Conservation (phyloP, 1,140 invertebrate species). For the Camponotus pennsylvanicus region DNA sequence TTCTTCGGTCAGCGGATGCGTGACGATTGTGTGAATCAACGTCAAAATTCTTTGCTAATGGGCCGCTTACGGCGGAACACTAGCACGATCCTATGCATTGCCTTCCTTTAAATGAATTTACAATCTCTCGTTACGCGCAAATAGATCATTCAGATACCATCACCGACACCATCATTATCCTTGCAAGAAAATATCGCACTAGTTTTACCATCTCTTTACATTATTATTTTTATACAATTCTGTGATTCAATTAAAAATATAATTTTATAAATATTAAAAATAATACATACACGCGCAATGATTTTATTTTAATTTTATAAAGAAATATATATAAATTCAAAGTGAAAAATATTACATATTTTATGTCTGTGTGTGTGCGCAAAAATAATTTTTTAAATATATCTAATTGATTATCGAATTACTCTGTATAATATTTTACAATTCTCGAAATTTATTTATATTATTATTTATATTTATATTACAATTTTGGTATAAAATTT, state of each 20-base stretch:
- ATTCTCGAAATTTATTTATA: too few relatives aligned
- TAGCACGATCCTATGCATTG: conserved; percentile 44
- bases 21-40: conserved; percentile 74
- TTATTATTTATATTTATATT: too few relatives aligned
- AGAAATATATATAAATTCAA: too few relatives aligned
- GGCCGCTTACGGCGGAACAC: conserved; percentile 72
- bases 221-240: not conserved
- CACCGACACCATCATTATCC: too few relatives aligned
- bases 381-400: too few relatives aligned
- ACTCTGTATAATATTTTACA: too few relatives aligned
- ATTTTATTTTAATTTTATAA: too few relatives aligned
- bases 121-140: conserved; percentile 63
- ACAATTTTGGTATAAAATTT: too few relatives aligned
- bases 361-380: too few relatives aligned
- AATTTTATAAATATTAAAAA: not conserved
- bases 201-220: not conserved
- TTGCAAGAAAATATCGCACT: not conserved
- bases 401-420: too few relatives aligned
- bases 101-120: conserved; percentile 59
- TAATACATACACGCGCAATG: too few relatives aligned
- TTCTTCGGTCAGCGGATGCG: conserved; percentile 38
- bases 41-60: conserved; percentile 82
- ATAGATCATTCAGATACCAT: conserved; percentile 56
- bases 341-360: too few relatives aligned
- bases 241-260: not conserved